A percentile compares a stretch with the other conserved stretches of the same genome.
phyloP scores from a whole-genome alignment of 2,797 vertebrate genomes.

The Euphonia xanthogaster region DNA sequence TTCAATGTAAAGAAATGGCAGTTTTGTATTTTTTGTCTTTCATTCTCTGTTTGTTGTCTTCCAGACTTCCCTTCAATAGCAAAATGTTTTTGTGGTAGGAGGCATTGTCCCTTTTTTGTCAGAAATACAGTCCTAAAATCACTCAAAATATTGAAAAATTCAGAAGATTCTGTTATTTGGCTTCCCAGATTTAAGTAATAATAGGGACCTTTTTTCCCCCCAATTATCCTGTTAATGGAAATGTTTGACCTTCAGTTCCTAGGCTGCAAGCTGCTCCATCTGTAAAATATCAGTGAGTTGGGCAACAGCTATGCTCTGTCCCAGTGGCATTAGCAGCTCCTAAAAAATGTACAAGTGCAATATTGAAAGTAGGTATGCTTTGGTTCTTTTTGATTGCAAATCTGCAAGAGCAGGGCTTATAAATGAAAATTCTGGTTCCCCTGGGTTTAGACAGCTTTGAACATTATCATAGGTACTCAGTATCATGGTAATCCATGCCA shows the following conservation, averaged over 20 bases:
- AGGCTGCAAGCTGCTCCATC: background rate
- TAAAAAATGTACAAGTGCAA: background rate
- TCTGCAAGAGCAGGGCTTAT: background rate
- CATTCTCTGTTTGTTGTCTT: background rate
- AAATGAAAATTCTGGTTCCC: constrained; percentile 2
- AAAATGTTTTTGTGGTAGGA: background rate
- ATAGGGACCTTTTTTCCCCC: background rate
- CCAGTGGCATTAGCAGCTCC: background rate
- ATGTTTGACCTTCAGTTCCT: background rate
- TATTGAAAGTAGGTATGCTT: background rate
- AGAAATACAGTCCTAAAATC: background rate
- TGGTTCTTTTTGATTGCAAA: background rate
- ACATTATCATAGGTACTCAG: background rate
- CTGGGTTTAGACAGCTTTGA: constrained; percentile 20
- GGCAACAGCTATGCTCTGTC: background rate
- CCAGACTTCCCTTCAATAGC: background rate
- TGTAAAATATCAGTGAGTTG: background rate
- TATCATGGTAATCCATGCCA: background rate
- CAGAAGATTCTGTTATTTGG: background rate
- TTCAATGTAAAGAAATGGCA: background rate
- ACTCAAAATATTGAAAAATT: background rate
- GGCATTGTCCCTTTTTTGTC: background rate
- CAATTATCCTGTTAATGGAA: background rate
- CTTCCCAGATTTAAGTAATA: background rate
- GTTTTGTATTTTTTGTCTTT: background rate